Evolutionary conservation across 1,140 invertebrate species (phyloP).

Genomic region (Ostrea edulis): DNA sequence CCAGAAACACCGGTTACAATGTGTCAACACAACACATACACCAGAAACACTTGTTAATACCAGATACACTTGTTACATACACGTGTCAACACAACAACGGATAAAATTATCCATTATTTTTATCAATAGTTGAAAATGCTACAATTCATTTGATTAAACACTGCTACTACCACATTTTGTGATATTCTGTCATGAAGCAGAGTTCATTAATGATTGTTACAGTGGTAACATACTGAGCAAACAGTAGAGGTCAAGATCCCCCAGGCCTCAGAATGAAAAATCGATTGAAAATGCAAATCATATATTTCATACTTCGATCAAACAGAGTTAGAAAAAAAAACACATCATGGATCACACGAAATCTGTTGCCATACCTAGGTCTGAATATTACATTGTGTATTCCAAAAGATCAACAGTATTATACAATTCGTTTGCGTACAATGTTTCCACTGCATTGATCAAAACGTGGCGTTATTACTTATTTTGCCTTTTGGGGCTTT

Average conservation of each 20-base stretch:
- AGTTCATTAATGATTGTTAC: no score
- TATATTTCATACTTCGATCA: background rate
- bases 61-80: no score
- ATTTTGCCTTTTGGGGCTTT: background rate
- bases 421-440: constrained; percentile 24
- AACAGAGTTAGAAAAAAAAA: background rate
- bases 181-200: no score
- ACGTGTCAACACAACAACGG: no score
- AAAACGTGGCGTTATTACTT: background rate
- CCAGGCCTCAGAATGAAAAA: background rate
- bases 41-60: no score
- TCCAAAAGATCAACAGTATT: constrained; percentile 16
- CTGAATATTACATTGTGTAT: constrained; percentile 9
- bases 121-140: no score
- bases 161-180: no score
- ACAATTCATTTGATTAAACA: no score
- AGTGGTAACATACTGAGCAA: background rate
- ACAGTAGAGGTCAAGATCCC: background rate
- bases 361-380: constrained; percentile 24
- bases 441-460: constrained; percentile 20
- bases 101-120: no score
- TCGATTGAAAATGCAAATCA: background rate
- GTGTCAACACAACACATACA: no score
- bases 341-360: background rate
- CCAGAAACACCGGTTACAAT: no score